A percentile compares a stretch with the other conserved stretches of the same genome.
Conservation (phyloP, 2,888 invertebrate genomes). For the Pterostichus madidus region DNA sequence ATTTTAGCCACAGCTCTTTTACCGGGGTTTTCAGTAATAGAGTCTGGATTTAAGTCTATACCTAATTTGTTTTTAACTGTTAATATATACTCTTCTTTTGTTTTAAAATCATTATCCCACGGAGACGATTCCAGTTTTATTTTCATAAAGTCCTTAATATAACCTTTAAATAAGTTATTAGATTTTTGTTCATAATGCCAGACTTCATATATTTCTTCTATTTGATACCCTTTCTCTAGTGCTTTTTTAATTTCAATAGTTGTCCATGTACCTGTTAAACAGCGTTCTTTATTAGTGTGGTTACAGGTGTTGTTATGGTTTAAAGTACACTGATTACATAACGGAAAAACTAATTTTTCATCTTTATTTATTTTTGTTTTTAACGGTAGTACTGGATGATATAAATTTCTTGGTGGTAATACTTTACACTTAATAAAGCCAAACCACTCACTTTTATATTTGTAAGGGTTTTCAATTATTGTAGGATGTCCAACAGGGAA, state of each 20-base stretch:
- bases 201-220: constrained; percentile 5
- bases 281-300: constrained; percentile 3
- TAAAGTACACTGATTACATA: neutral
- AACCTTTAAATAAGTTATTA: too few species aligned
- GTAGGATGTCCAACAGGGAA: constrained; percentile 10
- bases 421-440: constrained; percentile 9
- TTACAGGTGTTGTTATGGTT: neutral
- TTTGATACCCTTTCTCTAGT: constrained; percentile 1
- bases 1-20: too few species aligned
- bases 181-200: constrained; percentile 7
- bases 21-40: too few species aligned
- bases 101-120: too few species aligned
- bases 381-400: constrained; percentile 13
- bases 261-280: constrained; percentile 12
- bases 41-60: too few species aligned
- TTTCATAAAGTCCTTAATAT: too few species aligned
- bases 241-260: constrained; percentile 6
- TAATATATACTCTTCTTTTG: too few species aligned
- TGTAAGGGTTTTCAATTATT: neutral
- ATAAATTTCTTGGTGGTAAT: constrained; percentile 11
- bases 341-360: neutral
- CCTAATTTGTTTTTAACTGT: too few species aligned
- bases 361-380: neutral
- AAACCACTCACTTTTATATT: neutral
- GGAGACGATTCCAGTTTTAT: too few species aligned